Evolutionary conservation across 2,888 invertebrate species (phyloP), one percentile per base, ranked within the genome.

Genomic region (Meteorus cinctellus): DNA sequence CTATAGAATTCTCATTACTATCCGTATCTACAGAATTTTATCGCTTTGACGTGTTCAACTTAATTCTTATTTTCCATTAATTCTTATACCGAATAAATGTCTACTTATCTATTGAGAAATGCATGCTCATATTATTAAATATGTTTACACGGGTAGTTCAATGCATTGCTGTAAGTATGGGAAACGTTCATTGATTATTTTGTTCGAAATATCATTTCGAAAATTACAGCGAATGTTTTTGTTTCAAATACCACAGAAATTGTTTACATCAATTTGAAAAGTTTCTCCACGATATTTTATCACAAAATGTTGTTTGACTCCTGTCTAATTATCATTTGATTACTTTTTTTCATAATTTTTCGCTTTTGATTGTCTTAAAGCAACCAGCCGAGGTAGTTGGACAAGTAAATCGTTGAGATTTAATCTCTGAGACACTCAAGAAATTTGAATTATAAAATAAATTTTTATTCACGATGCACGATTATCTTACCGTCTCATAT

Each of bases 1-100:
- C 48, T 80, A 80, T 80, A 81, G 29, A 81, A 79, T 83, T 87
- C 87, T 87, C 86, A 87, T 87, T 87, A 87, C 86, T 86, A 87
- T 87, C 84, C 84, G 83, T 87, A 87, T 87, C 86, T 85, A 69
- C 80, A 79, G 78, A 75, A 81, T 78, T 82, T 82, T 84, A 86
- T 86, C 85, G 85, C 80, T 75, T 72, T 74, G 78, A 75, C 75
- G 81, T 79, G 83, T 81, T 83, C 84, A 86, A 84, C 84, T 85
- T 84, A 85, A 85, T 85, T 86, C 82, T 85, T 82, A 85, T 85
- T 86, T 86, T 84, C 84, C 87, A 85, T 85, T 81, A 81, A 79
- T 79, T 77, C 60, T 4, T 16, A 48, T n/a, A 16, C 12, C 8
- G 16, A 16, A 48, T 48, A 48, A 16, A 48, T n/a, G 12, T 4